Base-by-base conservation (phyloP, 2,797 vertebrate species). In the Thripadectes ignobilis region DNA sequence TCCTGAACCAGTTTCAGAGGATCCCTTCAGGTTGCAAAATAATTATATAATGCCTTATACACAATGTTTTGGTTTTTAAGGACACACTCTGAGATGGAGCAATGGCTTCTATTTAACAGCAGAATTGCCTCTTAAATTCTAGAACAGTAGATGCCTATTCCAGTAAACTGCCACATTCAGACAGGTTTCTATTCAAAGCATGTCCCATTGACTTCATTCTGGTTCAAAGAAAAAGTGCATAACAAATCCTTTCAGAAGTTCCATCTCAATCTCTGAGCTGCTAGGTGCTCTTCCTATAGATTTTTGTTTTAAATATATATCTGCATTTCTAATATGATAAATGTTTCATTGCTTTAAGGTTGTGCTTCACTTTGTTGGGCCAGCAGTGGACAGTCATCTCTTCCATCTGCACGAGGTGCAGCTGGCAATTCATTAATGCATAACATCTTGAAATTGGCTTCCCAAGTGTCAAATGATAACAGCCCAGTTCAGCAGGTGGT, bases 331-430 rank as follows among this genome's bases (percentile, higher is more conserved):
- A 29, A 43, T 65, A 20, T n/a, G n/a, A 10, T 95, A 80, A 96
- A 69, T 7, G 2, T 87, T 29, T 92, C 16, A 14, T 96, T 92
- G 79, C 66, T 94, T 95, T 69, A 95, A 99, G 99, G 99, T 46
- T 99, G 99, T 98, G 98, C 98, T 93, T 98, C 98, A 38, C 95
- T 99, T 45, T 99, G 98, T 69, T 97, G 98, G 92, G 96, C 97
- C 29, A 95, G 92, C 83, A 96, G 93, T 24, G 97, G 97, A 81
- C 97, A 97, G 3, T 80, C 95, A n/a, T 88, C 97, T 5, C 81
- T 76, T 85, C 89, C 75, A 0, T 73, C 96, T 24, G 88, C 96
- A 49, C 92, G 98, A 97, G 97, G 93, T 81, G 68, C 97, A 91
- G 74, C 95, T 24, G 94, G 98, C 51, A 98, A 89, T 97, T 98